These are phyloP conservation scores for Apostichopus californicus DNA, from an alignment of 35 echinoderm and acorn worm genomes.

Conservation along the genomic window DNA sequence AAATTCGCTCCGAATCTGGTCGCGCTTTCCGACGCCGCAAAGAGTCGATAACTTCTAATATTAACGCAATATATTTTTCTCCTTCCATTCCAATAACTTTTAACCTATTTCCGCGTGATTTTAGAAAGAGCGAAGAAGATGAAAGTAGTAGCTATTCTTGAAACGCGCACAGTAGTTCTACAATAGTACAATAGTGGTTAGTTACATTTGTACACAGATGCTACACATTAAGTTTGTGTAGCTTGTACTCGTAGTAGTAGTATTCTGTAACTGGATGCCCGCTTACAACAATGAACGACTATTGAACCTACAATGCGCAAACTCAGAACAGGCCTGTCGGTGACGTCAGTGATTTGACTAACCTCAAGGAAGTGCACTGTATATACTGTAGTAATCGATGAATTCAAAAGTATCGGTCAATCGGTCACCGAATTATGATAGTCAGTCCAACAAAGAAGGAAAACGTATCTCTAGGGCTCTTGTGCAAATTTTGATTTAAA, in stretches of 20 bases:
- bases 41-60: conserved; percentile 93
- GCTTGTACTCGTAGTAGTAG: background rate
- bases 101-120: background rate
- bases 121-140: conserved; percentile 21
- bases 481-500: too few species aligned
- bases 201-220: background rate
- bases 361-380: background rate
- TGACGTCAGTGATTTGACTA: background rate
- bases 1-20: conserved; percentile 99
- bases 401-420: background rate
- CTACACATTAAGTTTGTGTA: background rate
- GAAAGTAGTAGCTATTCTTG: background rate
- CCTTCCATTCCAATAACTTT: conserved; percentile 67
- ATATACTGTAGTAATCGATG: background rate
- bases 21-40: conserved; percentile 91
- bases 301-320: background rate
- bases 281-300: conserved; percentile 8
- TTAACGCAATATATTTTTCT: conserved; percentile 71
- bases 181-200: background rate
- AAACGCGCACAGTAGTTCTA: background rate
- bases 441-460: too few species aligned
- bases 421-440: too few species aligned
- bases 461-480: too few species aligned
- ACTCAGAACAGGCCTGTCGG: conserved; percentile 6
- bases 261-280: background rate